Base-by-base conservation (phyloP, 2,113 vertebrate species). In the Asarcornis scutulata region DNA sequence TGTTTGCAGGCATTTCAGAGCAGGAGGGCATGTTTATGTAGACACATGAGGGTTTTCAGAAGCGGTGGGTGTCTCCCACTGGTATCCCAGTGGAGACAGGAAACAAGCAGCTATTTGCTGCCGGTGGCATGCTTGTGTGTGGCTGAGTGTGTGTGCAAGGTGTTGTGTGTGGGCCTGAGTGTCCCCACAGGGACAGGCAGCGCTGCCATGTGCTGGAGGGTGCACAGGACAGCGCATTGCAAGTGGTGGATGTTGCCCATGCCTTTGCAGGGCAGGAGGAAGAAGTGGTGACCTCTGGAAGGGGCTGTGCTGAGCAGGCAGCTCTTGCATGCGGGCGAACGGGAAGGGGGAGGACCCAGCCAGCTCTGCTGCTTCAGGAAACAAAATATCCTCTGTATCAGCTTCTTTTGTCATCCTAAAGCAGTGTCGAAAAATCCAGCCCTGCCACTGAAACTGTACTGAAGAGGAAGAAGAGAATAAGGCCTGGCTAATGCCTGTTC, bases 271-370 rank as follows among this genome's bases (percentile, higher is more conserved):
- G 55, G 74, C 75, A 75, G 81, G 42, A 62, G 87, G 74, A 78
- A 66, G 88, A 22, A 91, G 42, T 9, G 26, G 71, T 96, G 96
- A 96, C 88, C 96, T 95, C 96, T 95, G 91, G 94, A 95, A 83
- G 80, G 83, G 86, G 81, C 81, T 94, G 83, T 88, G 97, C 97
- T 98, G 98, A 97, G 91, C 83, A 78, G 96, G 89, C 97, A 95
- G 88, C 67, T 46, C 89, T 92, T 0, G 0, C 86, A 92, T 94
- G 91, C 40, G 84, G 96, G 95, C 1, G 0, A 52, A 91, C 58
- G 42, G 81, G 73, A 0, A 32, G 76, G 79, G 66, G 69, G 42
- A 73, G 79, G 32, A 15, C 85, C 60, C 53, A 17, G 34, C 52
- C 82, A 87, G 89, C 91, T 95, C 92, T 38, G 59, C 79, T 55